Evolutionary conservation across 2,888 invertebrate genomes (phyloP).

Genomic region (Pandemis cinnamomeana): DNA sequence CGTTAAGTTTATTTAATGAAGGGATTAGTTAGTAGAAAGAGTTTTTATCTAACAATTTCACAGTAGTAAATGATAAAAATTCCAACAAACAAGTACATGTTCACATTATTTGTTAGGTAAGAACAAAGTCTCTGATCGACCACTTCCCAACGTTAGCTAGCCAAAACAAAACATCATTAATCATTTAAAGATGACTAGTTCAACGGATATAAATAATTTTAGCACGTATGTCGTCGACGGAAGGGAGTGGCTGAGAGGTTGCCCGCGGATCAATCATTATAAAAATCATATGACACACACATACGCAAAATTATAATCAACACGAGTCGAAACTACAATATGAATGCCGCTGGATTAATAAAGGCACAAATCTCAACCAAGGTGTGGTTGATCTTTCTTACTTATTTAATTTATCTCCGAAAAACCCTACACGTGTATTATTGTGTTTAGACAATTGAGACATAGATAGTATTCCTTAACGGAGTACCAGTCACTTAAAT

Average conservation of each 20-base stretch:
- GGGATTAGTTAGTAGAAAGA: too few species aligned
- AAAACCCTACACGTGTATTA: too few species aligned
- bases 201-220: slow-evolving; percentile 46
- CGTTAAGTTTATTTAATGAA: too few species aligned
- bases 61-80: not conserved
- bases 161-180: slow-evolving; percentile 3
- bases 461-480: not conserved
- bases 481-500: not conserved
- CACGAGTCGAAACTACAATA: slow-evolving; percentile 9
- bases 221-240: slow-evolving; percentile 46
- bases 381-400: not conserved
- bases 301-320: slow-evolving; percentile 1
- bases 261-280: slow-evolving; percentile 31
- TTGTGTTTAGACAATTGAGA: not conserved
- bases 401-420: too few species aligned
- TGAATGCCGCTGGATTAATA: not conserved
- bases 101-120: not conserved
- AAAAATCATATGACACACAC: slow-evolving; percentile 25
- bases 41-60: not conserved
- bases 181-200: slow-evolving; percentile 13
- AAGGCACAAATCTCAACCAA: slow-evolving; percentile 7
- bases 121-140: not conserved
- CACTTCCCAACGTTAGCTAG: not conserved
- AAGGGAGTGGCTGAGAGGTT: slow-evolving; percentile 45
- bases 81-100: not conserved